Evolutionary conservation across 2,113 vertebrate genomes (phyloP), one percentile per base, ranked within the genome.

Genomic region (Copsychus sechellarum): DNA sequence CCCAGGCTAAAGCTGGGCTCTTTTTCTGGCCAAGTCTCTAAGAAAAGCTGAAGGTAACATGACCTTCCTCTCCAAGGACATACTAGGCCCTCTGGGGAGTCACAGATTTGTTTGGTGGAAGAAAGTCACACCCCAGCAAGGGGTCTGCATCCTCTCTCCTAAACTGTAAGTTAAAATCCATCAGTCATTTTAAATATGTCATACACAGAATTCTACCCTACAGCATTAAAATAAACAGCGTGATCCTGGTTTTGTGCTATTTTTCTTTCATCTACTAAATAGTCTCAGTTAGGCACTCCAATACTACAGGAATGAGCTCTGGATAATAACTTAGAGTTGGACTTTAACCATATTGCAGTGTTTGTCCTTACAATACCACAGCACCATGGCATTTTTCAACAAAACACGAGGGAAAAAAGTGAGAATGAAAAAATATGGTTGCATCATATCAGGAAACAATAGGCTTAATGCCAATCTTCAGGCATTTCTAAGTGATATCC

Each of bases 401-500:
- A 91, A 94, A 94, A 92, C 56, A 69, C 19, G 60, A 81, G 47
- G 54, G 17, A 18, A 91, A 88, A 90, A 93, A 90, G n/a, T 70
- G 50, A 86, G 73, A 69, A 95, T 54, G 64, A 92, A 86, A 73
- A 95, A 91, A 93, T 73, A 66, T 11, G 36, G 57, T 84, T 94
- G 47, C 65, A 62, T 77, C 72, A 19, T 54, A 54, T 86, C 60
- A 54, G 84, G 87, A 96, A 94, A 90, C 67, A 95, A 86, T 14
- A 94, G 60, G 43, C 71, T 95, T 91, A 94, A 88, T 73, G 61
- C 78, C 88, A 91, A 71, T 91, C 74, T 96, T 92, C 61, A 77
- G 81, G 72, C 69, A 86, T 91, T 95, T 90, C 76, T 92, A 93
- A 95, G 90, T 82, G 64, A 95, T 93, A 92, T 79, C 81, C 88